Evolutionary conservation across 2,113 vertebrate genomes (phyloP).

Genomic region (Lepus europaeus): DNA sequence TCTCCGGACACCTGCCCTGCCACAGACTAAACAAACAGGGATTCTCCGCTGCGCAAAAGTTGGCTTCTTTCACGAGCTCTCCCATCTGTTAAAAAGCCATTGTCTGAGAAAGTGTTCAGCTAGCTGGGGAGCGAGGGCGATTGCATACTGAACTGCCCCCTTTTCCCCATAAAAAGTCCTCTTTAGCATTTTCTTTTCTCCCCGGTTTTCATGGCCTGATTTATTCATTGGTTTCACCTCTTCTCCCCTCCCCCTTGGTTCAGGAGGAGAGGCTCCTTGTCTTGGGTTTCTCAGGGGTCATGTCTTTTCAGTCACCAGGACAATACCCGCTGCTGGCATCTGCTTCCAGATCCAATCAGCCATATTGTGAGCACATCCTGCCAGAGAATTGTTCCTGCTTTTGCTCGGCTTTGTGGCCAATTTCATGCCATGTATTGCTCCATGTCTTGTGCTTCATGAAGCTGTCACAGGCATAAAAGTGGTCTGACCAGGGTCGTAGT

Average conservation of each 20-base stretch:
- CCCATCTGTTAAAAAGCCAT: slow-evolving; percentile 98
- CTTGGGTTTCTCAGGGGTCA: slow-evolving; percentile 90
- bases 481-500: slow-evolving; percentile 92
- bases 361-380: slow-evolving; percentile 95
- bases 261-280: slow-evolving; percentile 90
- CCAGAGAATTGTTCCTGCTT: slow-evolving; percentile 93
- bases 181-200: slow-evolving; percentile 95
- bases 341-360: slow-evolving; percentile 94
- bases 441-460: slow-evolving; percentile 95
- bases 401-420: slow-evolving; percentile 94
- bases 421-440: slow-evolving; percentile 95
- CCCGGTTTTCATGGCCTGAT: slow-evolving; percentile 95
- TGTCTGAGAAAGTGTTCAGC: slow-evolving; percentile 93
- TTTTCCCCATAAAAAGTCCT: slow-evolving; percentile 91
- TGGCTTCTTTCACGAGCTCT: slow-evolving; percentile 90
- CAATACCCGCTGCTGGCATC: slow-evolving; percentile 92
- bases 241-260: slow-evolving; percentile 91
- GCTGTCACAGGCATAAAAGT: slow-evolving; percentile 95
- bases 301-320: slow-evolving; percentile 93
- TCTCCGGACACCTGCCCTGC: slow-evolving; percentile 93
- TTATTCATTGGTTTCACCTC: slow-evolving; percentile 99
- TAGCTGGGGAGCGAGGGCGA: slow-evolving; percentile 87
- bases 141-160: slow-evolving; percentile 86
- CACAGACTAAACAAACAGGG: slow-evolving; percentile 92
- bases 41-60: slow-evolving; percentile 91